Percentiles rank a stretch among this genome's conserved stretches.
These are phyloP conservation scores for Agonum fuliginosum DNA, from an alignment of 2,888 invertebrate genomes.

Conservation along the genomic window DNA sequence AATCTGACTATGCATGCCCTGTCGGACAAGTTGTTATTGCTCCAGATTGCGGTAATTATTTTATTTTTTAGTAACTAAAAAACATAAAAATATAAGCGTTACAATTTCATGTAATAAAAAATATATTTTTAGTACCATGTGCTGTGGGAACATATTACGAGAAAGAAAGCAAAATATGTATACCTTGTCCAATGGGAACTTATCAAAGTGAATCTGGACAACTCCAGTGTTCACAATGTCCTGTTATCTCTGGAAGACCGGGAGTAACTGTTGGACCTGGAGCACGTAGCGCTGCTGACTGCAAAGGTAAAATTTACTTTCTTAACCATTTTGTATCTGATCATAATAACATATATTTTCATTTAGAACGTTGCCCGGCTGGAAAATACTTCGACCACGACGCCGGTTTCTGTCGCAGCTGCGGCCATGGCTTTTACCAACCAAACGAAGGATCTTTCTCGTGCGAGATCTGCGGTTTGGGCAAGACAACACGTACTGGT, in stretches of 20 bases:
- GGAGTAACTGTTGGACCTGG: slow-evolving; percentile 92
- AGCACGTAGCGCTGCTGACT: slow-evolving; percentile 90
- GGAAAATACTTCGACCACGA: slow-evolving; percentile 95
- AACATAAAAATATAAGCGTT: neutral
- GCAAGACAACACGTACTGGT: slow-evolving; percentile 92
- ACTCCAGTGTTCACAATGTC: slow-evolving; percentile 91
- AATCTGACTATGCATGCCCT: slow-evolving; percentile 94
- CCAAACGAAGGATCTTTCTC: slow-evolving; percentile 92
- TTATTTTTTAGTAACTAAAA: neutral
- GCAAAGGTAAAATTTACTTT: slow-evolving; percentile 80
- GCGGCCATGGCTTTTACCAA: slow-evolving; percentile 96
- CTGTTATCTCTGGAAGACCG: slow-evolving; percentile 90
- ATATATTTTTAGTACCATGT: slow-evolving; percentile 82
- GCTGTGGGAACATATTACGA: slow-evolving; percentile 93
- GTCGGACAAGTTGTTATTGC: slow-evolving; percentile 95
- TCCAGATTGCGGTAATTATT: slow-evolving; percentile 87
- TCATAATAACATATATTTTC: slow-evolving; percentile 13
- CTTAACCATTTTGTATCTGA: neutral
- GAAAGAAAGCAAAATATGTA: slow-evolving; percentile 84
- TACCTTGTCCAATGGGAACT: slow-evolving; percentile 89
- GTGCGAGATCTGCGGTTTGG: slow-evolving; percentile 90
- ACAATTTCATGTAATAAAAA: slow-evolving; percentile 29
- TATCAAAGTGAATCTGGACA: slow-evolving; percentile 97
- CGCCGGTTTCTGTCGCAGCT: slow-evolving; percentile 90
- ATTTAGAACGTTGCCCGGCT: slow-evolving; percentile 89